Percentiles rank a stretch among this genome's conserved stretches.
Evolutionary conservation across 2,113 vertebrate species (phyloP).

Genomic region (Leptosomus discolor): DNA sequence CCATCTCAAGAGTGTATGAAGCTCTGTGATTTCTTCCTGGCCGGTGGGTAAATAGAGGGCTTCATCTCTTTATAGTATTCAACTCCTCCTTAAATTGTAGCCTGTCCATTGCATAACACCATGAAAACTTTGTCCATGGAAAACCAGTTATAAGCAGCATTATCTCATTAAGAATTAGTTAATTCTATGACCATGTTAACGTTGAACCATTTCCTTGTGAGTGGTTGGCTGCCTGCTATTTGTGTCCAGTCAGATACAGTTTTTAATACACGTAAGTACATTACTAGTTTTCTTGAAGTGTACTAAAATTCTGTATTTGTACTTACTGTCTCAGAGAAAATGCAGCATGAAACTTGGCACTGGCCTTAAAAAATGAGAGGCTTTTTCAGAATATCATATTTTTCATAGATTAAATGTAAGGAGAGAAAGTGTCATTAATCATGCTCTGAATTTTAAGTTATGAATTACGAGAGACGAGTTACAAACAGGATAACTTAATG

Average conservation of each 20-base stretch:
- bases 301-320: neutral
- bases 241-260: neutral
- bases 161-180: neutral
- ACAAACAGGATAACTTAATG: neutral
- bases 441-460: neutral
- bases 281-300: neutral
- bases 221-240: neutral
- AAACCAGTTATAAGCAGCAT: neutral
- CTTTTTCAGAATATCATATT: neutral
- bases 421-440: neutral
- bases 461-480: neutral
- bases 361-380: neutral
- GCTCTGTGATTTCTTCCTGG: constrained; percentile 64
- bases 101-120: neutral
- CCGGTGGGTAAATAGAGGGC: constrained; percentile 59
- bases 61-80: constrained; percentile 16
- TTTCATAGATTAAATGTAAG: neutral
- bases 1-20: constrained; percentile 60
- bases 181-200: neutral
- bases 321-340: neutral
- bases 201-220: neutral
- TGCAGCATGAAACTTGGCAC: neutral
- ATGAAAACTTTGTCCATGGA: neutral
- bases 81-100: neutral
- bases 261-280: neutral